Conservation (phyloP, 2,888 invertebrate genomes). For the Alcis repandata region DNA sequence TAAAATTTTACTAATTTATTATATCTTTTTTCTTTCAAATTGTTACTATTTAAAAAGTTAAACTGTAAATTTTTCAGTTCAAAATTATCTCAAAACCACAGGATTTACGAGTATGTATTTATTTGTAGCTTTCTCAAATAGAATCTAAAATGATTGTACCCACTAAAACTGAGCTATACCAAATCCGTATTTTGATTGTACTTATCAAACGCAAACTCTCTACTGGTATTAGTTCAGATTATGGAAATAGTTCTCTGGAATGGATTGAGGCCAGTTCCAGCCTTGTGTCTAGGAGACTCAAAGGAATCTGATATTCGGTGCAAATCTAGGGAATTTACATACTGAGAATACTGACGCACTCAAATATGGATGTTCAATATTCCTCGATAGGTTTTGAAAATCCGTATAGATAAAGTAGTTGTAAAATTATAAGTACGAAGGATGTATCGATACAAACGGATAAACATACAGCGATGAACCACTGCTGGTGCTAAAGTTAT, state of each 20-base stretch:
- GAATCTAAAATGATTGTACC: too few relatives aligned
- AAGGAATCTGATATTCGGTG: constrained; percentile 25
- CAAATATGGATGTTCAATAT: constrained; percentile 9
- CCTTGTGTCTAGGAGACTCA: constrained; percentile 16
- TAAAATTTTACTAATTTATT: too few relatives aligned
- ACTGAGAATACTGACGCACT: constrained; percentile 14
- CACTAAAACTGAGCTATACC: neutral
- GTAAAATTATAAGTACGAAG: neutral
- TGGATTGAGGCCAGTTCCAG: constrained; percentile 24
- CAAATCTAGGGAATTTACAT: constrained; percentile 22
- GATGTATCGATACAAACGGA: neutral
- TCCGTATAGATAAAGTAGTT: neutral
- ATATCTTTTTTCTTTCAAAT: too few relatives aligned
- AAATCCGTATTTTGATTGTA: neutral
- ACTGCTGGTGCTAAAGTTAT: too few relatives aligned
- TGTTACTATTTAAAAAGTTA: too few relatives aligned
- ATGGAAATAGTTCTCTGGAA: constrained; percentile 30
- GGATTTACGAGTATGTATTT: too few relatives aligned
- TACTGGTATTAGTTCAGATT: constrained; percentile 16
- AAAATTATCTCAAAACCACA: too few relatives aligned
- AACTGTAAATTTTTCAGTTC: too few relatives aligned
- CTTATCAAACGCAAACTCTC: neutral
- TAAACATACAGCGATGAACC: neutral
- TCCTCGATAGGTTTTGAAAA: constrained; percentile 10
- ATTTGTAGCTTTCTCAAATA: too few relatives aligned